A percentile compares a stretch with the other conserved stretches of the same genome.
These are phyloP conservation scores for Chionodraco myersi DNA, from an alignment of 2,113 vertebrate species.

Conservation along the genomic window DNA sequence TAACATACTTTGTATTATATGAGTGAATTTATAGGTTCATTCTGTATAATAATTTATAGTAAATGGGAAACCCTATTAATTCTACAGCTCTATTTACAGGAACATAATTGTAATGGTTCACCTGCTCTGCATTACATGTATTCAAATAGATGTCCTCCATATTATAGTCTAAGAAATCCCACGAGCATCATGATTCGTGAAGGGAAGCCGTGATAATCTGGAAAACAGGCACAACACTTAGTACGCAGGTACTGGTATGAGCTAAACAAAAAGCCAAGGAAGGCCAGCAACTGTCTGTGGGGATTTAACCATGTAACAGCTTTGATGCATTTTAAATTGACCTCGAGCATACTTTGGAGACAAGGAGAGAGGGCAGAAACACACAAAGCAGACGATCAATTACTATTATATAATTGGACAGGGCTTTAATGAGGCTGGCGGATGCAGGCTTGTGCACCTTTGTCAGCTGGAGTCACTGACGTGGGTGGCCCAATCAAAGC, in stretches of 20 bases:
- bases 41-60: slow-evolving; percentile 12
- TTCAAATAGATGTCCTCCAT: slow-evolving; percentile 29
- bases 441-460: slow-evolving; percentile 80
- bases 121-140: slow-evolving; percentile 23
- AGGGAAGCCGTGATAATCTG: slow-evolving; percentile 33
- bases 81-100: slow-evolving; percentile 17
- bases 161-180: slow-evolving; percentile 22
- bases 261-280: slow-evolving; percentile 70
- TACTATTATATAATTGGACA: slow-evolving; percentile 83
- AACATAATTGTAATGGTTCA: slow-evolving; percentile 4
- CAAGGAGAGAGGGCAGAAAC: slow-evolving; percentile 72
- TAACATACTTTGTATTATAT: neutral
- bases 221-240: slow-evolving; percentile 61
- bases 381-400: slow-evolving; percentile 81
- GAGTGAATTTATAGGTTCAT: slow-evolving; percentile 7
- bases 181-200: slow-evolving; percentile 21
- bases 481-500: slow-evolving; percentile 77
- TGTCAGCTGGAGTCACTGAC: slow-evolving; percentile 75
- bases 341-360: slow-evolving; percentile 77
- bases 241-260: slow-evolving; percentile 66
- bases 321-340: slow-evolving; percentile 80
- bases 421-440: slow-evolving; percentile 80
- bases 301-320: slow-evolving; percentile 73
- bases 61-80: neutral
- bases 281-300: slow-evolving; percentile 66